A percentile compares a stretch with the other conserved stretches of the same genome.
Evolutionary conservation across 2,888 invertebrate genomes (phyloP).

Genomic region (Rhyacophila evoluta): DNA sequence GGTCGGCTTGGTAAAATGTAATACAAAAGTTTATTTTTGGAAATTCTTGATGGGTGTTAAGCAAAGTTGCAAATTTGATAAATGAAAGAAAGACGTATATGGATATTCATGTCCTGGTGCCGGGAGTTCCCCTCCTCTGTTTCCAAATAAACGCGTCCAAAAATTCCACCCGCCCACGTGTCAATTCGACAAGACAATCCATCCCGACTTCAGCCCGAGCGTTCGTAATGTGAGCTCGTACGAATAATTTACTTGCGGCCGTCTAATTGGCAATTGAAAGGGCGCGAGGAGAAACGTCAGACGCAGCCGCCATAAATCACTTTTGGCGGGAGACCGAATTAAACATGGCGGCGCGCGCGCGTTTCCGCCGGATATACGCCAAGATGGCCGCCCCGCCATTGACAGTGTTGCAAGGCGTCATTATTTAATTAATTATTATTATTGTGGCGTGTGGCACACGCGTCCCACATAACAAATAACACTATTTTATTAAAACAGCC

Average conservation of each 20-base stretch:
- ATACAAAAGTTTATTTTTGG: no score
- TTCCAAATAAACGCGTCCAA: not conserved
- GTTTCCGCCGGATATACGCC: slow-evolving; percentile 19
- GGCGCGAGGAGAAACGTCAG: not conserved
- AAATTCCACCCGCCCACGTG: not conserved
- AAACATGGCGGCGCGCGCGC: slow-evolving; percentile 22
- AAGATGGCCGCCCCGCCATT: slow-evolving; percentile 19
- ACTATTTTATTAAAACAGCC: not conserved
- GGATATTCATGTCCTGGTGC: no score
- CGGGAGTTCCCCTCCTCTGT: no score
- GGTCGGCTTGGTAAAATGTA: no score
- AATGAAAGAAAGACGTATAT: no score
- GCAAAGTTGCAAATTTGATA: no score
- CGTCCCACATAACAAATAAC: slow-evolving; percentile 3
- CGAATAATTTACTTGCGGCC: not conserved
- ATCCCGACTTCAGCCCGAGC: not conserved
- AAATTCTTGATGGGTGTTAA: no score
- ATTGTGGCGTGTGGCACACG: slow-evolving; percentile 4
- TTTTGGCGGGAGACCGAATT: slow-evolving; percentile 21
- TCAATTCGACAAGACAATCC: not conserved
- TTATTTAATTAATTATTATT: slow-evolving; percentile 15
- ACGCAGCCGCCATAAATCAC: slow-evolving; percentile 1
- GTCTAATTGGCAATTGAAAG: slow-evolving; percentile 1
- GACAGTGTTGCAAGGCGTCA: slow-evolving; percentile 24
- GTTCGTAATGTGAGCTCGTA: not conserved